These are phyloP conservation scores for Aleiodes sp. DNA, from an alignment of 1,140 invertebrate genomes.

Conservation along the genomic window DNA sequence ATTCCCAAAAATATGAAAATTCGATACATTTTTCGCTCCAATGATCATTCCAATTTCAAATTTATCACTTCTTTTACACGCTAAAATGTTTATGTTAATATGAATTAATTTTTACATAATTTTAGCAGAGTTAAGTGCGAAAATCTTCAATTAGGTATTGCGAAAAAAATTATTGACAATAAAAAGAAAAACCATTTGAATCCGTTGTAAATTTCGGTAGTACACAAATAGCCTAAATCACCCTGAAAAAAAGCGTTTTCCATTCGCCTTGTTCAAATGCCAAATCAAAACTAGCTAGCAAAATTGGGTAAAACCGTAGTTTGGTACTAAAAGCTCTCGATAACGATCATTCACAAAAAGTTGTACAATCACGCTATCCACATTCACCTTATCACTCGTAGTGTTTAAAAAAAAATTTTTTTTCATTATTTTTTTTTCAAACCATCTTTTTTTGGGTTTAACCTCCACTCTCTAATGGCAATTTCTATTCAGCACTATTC, in stretches of 20 bases:
- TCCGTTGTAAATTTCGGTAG: constrained; percentile 18
- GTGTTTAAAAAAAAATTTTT: no score
- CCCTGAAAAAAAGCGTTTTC: neutral
- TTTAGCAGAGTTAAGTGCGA: no score
- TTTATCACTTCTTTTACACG: no score
- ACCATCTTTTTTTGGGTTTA: neutral
- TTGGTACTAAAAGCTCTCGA: neutral
- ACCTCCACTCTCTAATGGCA: neutral
- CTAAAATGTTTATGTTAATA: no score
- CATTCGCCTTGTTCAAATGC: neutral
- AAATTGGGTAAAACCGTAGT: constrained; percentile 10
- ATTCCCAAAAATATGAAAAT: neutral
- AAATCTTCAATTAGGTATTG: no score
- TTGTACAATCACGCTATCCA: constrained; percentile 1
- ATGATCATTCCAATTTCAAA: no score
- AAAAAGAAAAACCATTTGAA: neutral
- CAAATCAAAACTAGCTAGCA: neutral
- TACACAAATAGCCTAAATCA: constrained; percentile 22
- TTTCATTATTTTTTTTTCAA: neutral
- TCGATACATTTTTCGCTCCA: no score
- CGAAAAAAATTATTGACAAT: neutral
- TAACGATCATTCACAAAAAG: constrained; percentile 11
- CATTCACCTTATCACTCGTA: neutral
- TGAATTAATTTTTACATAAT: no score
- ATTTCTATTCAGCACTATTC: constrained; percentile 1